A percentile compares a stretch with the other conserved stretches of the same genome.
These are phyloP conservation scores for Penaeus vannamei DNA, from an alignment of 1,140 invertebrate species.

Conservation along the genomic window DNA sequence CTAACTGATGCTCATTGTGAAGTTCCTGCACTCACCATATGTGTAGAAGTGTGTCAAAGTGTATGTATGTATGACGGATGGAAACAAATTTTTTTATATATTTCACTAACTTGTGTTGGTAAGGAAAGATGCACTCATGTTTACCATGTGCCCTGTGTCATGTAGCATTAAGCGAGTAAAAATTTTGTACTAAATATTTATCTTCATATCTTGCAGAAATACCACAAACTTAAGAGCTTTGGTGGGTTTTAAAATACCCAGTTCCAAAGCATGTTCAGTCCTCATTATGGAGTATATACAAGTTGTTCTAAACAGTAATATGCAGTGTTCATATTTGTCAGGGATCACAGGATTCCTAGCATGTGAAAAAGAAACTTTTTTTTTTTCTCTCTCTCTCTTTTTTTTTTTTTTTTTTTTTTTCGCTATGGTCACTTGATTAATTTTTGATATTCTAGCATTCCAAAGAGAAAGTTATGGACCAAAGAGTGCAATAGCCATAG, in stretches of 20 bases:
- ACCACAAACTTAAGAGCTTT: no score
- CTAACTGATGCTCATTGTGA: constrained; percentile 24
- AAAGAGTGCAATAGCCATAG: constrained; percentile 43
- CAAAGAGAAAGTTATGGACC: constrained; percentile 53
- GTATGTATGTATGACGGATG: constrained; percentile 51
- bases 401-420: not conserved
- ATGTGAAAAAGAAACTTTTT: not conserved
- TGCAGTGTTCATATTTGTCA: no score
- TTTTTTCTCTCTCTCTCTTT: not conserved
- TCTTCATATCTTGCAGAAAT: no score
- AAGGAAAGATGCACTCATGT: constrained; percentile 65
- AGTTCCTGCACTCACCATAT: constrained; percentile 49
- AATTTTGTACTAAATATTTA: no score
- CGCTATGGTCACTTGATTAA: not conserved
- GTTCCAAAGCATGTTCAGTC: no score
- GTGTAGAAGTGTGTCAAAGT: constrained; percentile 47
- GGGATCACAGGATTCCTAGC: no score
- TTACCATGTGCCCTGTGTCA: constrained; percentile 56
- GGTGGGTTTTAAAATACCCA: no score
- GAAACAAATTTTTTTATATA: constrained; percentile 59
- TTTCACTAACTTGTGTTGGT: constrained; percentile 61
- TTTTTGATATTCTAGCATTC: constrained; percentile 28
- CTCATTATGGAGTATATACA: no score
- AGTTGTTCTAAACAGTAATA: no score
- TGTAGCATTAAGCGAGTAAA: constrained; percentile 44